Evolutionary conservation across 2,113 vertebrate species (phyloP).

Genomic region (Typhlomys cinereus): DNA sequence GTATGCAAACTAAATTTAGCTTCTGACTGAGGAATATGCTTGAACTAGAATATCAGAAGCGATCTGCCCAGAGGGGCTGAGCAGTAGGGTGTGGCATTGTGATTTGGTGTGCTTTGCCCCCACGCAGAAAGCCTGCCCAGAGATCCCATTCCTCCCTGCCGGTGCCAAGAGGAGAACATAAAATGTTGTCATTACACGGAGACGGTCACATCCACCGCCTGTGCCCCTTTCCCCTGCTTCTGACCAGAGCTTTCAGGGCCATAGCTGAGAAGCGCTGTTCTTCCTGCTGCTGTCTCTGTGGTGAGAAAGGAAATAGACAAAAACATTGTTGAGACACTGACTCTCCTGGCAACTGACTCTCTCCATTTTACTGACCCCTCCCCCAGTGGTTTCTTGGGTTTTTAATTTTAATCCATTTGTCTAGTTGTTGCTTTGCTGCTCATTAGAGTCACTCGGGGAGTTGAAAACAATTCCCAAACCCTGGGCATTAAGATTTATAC

Average conservation of each 20-base stretch:
- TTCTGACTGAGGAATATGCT: background rate
- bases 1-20: background rate
- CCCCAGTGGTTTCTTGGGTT: background rate
- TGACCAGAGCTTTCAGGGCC: background rate
- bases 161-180: background rate
- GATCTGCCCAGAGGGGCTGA: background rate
- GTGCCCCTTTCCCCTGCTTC: background rate
- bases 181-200: fast-evolving
- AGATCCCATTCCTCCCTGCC: fast-evolving
- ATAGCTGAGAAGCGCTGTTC: background rate
- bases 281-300: background rate
- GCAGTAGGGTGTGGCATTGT: fast-evolving
- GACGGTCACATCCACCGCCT: background rate
- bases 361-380: fast-evolving
- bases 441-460: background rate
- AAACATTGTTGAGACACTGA: background rate
- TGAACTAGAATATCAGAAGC: background rate
- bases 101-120: background rate
- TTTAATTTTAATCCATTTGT: background rate
- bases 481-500: background rate
- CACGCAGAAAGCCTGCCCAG: background rate
- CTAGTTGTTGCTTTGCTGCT: background rate
- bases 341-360: background rate
- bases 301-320: background rate
- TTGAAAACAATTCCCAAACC: background rate